A percentile compares a stretch with the other conserved stretches of the same genome.
These are phyloP conservation scores for Piscicola geometra DNA, from an alignment of 2,888 invertebrate genomes.

Conservation along the genomic window DNA sequence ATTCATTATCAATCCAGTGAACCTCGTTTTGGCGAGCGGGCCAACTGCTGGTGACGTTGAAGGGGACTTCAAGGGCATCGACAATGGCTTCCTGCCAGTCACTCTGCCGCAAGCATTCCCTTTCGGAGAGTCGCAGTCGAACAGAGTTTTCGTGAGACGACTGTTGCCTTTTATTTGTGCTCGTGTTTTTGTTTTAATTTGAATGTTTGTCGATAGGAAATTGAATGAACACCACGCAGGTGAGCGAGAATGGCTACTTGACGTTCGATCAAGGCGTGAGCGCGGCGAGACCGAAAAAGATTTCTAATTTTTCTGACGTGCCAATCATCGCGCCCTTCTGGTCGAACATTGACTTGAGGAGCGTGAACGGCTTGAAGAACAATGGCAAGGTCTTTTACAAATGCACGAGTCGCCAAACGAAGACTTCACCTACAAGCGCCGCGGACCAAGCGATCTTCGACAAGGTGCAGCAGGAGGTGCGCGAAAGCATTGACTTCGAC, in stretches of 20 bases:
- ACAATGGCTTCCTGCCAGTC: slow-evolving; percentile 26
- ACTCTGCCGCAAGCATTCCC: slow-evolving; percentile 23
- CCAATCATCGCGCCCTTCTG: slow-evolving; percentile 35
- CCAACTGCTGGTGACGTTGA: not conserved
- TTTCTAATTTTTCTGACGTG: not conserved
- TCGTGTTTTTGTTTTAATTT: not conserved
- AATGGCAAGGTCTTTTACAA: slow-evolving; percentile 13
- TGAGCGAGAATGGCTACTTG: slow-evolving; percentile 33
- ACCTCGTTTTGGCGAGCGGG: not conserved
- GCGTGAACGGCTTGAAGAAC: not conserved
- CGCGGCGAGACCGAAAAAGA: not conserved
- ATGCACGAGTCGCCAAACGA: slow-evolving; percentile 15
- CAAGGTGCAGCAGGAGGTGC: not conserved
- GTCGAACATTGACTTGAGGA: slow-evolving; percentile 31
- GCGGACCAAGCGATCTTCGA: slow-evolving; percentile 14
- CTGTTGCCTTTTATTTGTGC: no score
- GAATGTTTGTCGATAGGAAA: not conserved
- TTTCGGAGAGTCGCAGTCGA: slow-evolving; percentile 19
- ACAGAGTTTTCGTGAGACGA: no score
- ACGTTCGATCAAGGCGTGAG: slow-evolving; percentile 23
- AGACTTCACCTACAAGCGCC: not conserved
- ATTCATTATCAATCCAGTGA: no score
- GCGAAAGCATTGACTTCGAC: slow-evolving; percentile 7
- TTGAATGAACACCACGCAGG: not conserved
- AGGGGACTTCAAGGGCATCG: not conserved